Base-by-base conservation (phyloP, 1,140 invertebrate species). In the Drosophila chauvacae region DNA sequence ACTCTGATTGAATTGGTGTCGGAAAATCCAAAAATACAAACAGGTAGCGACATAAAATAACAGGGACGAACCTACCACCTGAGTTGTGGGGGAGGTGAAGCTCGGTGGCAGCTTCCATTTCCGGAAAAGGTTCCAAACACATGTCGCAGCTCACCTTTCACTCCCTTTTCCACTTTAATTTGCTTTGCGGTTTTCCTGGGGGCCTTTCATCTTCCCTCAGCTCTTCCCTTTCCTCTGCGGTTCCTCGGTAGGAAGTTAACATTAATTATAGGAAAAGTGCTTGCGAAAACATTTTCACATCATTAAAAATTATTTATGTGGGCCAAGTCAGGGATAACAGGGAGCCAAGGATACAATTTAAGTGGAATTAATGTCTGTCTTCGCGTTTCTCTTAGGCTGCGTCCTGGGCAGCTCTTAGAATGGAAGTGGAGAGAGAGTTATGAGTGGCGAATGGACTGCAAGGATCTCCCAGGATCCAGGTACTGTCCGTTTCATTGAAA, bases 271-370 rank as follows among this genome's bases (percentile, higher is more conserved):
- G 66, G 41, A 39, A 64, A 78, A 72, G 66, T 74, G 76, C 56
- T 51, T 72, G 50, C 16, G 58, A 69, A 76, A 55, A 57, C 78
- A 71, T 80, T 70, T 81, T 62, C 78, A 80, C 79, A 76, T 80
- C 71, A 80, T 81, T 81, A 81, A 80, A 71, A 75, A 81, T 81
- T 76, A 81, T 81, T 81, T 80, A 81, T 76, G 79, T 80, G 45
- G 57, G 71, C 62, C 56, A 56, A 30, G 62, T 41, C 44, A 14
- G 26, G 75, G 77, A 80, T 74, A 74, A 55, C 63, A 56, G 56
- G 71, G 47, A 72, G 57, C 42, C 74, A 59, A 26, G 62, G 62
- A 80, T 75, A 80, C 71, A 50, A 78, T 78, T 79, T 35, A 70
- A 64, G 35, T 42, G 35, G 44, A 76, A 81, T 69, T 80, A 80